Percentiles rank a stretch among this genome's conserved stretches.
These are phyloP conservation scores for Leptura quadrifasciata DNA, from an alignment of 2,888 invertebrate genomes.

Conservation along the genomic window DNA sequence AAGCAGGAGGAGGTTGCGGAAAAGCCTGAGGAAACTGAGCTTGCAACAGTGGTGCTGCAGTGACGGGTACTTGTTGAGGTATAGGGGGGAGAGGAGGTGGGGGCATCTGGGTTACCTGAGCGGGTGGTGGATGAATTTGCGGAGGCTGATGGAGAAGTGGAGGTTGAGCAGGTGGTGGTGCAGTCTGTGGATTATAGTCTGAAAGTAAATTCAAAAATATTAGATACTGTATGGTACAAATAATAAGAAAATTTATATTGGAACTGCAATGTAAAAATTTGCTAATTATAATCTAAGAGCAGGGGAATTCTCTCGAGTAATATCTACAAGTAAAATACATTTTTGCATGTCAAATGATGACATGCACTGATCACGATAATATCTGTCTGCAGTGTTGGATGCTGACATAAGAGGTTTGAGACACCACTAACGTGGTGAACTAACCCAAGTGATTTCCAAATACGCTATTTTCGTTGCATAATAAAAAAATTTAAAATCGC, in stretches of 20 bases:
- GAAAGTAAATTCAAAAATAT: conserved; percentile 41
- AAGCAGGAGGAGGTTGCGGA: conserved; percentile 68
- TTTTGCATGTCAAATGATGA: no score
- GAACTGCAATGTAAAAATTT: no score
- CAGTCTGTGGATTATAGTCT: conserved; percentile 67
- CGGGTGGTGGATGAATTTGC: conserved; percentile 56
- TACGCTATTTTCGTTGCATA: no score
- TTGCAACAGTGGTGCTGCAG: conserved; percentile 60
- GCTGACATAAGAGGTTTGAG: no score
- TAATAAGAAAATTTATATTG: not conserved
- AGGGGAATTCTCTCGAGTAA: no score
- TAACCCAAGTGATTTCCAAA: no score
- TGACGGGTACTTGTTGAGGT: conserved; percentile 66
- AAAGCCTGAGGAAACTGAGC: conserved; percentile 66
- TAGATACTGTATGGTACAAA: not conserved
- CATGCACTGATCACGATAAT: no score
- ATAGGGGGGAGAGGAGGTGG: conserved; percentile 55
- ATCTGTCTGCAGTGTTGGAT: no score
- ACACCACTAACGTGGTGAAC: no score
- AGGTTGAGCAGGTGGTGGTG: conserved; percentile 56
- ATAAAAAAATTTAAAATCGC: no score
- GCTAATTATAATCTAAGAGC: no score
- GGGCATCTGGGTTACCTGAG: conserved; percentile 57
- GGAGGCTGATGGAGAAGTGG: conserved; percentile 57
- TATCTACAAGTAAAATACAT: no score